Base-by-base conservation (phyloP, 2,888 invertebrate species). In the Malthinus seriepunctatus region DNA sequence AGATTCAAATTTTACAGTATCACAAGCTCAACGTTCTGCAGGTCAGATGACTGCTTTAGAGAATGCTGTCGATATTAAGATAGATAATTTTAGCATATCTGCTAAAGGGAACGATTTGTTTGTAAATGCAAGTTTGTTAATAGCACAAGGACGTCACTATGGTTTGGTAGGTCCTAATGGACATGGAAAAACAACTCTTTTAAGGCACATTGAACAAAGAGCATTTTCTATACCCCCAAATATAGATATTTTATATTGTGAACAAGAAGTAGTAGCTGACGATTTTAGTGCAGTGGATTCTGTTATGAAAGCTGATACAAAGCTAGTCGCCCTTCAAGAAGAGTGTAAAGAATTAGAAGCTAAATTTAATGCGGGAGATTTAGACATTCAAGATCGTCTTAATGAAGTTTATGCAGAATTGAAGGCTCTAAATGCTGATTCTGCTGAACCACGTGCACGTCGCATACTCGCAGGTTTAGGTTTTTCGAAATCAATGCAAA, bases 161-260 rank as follows among this genome's bases (percentile, higher is more conserved):
- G 99, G 99, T 71, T 82, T 99, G 4, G 98, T 99, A 1, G 99
- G 99, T 15, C 99, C 99, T 0, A 99, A 99, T 78, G 99, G 95
- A 0, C 97, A 99, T 81, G 99, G 99, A 9, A 99, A 99, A 82
- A 99, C 99, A 0, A 99, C 99, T 0, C 78, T 99, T 23, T 80
- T 99, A 53, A 86, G 96, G 56, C 99, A 99, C 76, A 88, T 99
- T 66, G 93, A 95, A 0, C 88, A 90, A 53, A 84, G 95, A 66
- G 93, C 92, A 6, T 91, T 99, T 72, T 90, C 91, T 48, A 94
- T 99, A 71, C 99, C 99, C 1, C 92, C 95, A 0, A 94, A 92
- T 71, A 99, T 99, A 67, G 99, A 93, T 76, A 93, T 98, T 56
- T 81, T 99, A 56, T 89, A 97, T 71, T 99, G 99, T 77, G 99